A percentile compares a stretch with the other conserved stretches of the same genome.
Conservation (phyloP, 2,113 vertebrate species). For the Gymnorhina tibicen region DNA sequence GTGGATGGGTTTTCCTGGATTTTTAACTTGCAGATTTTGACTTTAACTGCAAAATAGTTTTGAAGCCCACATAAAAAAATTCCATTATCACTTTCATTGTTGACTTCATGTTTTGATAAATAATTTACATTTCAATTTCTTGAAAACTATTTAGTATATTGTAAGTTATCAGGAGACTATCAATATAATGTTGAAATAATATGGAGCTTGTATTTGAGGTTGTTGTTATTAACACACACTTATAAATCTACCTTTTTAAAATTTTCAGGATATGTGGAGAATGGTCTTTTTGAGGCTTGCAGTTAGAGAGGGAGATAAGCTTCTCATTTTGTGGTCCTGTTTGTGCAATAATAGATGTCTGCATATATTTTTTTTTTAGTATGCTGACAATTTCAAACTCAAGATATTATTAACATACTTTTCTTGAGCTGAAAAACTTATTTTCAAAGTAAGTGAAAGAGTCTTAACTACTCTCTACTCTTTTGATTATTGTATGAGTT, state of each 20-base stretch:
- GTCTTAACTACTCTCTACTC: background rate
- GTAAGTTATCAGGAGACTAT: background rate
- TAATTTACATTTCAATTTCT: background rate
- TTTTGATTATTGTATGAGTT: background rate
- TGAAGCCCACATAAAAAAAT: background rate
- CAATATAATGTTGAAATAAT: background rate
- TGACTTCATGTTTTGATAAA: background rate
- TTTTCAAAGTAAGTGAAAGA: background rate
- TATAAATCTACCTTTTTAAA: background rate
- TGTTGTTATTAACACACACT: background rate
- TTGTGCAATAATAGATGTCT: background rate
- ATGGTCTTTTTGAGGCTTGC: background rate
- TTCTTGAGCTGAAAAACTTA: background rate
- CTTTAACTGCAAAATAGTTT: background rate
- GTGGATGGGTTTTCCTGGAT: background rate
- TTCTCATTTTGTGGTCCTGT: background rate
- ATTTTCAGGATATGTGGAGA: background rate
- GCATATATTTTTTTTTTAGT: background rate
- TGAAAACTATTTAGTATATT: background rate
- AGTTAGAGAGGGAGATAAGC: background rate
- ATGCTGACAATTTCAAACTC: background rate
- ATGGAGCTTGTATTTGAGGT: background rate
- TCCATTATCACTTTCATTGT: background rate
- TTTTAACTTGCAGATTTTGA: background rate
- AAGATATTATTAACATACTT: background rate